phyloP scores from a whole-genome alignment of 2,888 invertebrate species.

The Ennomos fuscantarius region DNA sequence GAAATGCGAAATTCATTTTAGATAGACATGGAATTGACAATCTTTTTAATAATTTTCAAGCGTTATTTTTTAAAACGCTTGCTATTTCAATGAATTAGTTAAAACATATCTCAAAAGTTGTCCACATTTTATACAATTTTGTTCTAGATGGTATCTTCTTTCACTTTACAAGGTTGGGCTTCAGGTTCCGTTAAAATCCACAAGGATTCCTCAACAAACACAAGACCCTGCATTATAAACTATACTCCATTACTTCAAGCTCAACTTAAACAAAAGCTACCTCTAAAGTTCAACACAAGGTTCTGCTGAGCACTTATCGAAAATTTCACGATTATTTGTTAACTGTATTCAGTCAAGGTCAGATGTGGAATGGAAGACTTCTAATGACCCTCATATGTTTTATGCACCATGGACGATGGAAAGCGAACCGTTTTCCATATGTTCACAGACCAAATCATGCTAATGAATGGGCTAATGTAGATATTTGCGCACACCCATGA shows the following conservation, averaged over 20 bases:
- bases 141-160: constrained; percentile 7
- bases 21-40: no score
- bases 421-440: constrained; percentile 71
- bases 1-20: background rate
- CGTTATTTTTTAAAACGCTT: no score
- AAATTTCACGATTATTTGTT: constrained; percentile 34
- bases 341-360: constrained; percentile 59
- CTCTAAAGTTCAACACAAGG: constrained; percentile 30
- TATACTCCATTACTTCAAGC: constrained; percentile 27
- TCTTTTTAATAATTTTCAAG: no score
- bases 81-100: no score
- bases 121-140: background rate
- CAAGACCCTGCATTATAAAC: constrained; percentile 20
- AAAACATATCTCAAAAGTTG: background rate
- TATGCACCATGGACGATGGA: constrained; percentile 60
- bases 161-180: constrained; percentile 8
- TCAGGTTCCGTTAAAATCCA: constrained; percentile 18
- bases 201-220: constrained; percentile 25
- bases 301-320: constrained; percentile 30
- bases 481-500: constrained; percentile 59
- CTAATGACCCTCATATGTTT: constrained; percentile 60
- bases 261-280: constrained; percentile 45
- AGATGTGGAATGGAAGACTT: constrained; percentile 55
- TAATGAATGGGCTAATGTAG: constrained; percentile 61
- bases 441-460: constrained; percentile 70